Evolutionary conservation across 2,113 vertebrate genomes (phyloP), one percentile per base, ranked within the genome.

Genomic region (Ammodytes marinus): DNA sequence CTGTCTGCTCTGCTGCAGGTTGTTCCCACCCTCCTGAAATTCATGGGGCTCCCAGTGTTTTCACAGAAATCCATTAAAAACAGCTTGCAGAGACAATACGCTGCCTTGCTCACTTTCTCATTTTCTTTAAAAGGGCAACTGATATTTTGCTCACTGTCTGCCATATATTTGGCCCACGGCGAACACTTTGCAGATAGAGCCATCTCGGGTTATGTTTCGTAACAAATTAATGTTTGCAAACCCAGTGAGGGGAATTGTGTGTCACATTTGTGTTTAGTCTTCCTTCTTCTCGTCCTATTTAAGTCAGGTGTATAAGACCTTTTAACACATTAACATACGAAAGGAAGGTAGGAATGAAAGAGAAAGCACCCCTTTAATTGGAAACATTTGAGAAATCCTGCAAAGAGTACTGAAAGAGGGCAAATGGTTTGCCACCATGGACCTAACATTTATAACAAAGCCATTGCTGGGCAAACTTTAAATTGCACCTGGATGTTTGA

Each of bases 111-210:
- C 77, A 45, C 61, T 40, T 89, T 90, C 76, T 77, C 73, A 89
- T 91, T 91, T 89, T 79, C 59, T 83, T 86, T 83, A 52, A 93
- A 90, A 90, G 88, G 86, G 83, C 82, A 91, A 73, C 80, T 79
- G 80, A 86, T 82, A 86, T 90, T 86, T 88, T 82, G 43, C 69
- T 66, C 9, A 54, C 59, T 61, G 79, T 59, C 80, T 88, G 70
- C 64, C 64, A 87, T 89, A 81, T 91, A 83, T 89, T 80, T 82
- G 13, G 73, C 82, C 60, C 27, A 15, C 4, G 66, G 84, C 84
- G 64, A 79, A 74, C 52, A 49, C 77, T 81, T 77, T 86, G 80
- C 57, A 77, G 82, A 79, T 85, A 75, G 58, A 80, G 71, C 49
- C 67, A 73, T 82, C 52, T 82, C 59, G 52, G 43, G 58, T 80